Evolutionary conservation across 2,113 vertebrate genomes (phyloP), one percentile per base, ranked within the genome.

Genomic region (Psilopsiagon aurifrons): DNA sequence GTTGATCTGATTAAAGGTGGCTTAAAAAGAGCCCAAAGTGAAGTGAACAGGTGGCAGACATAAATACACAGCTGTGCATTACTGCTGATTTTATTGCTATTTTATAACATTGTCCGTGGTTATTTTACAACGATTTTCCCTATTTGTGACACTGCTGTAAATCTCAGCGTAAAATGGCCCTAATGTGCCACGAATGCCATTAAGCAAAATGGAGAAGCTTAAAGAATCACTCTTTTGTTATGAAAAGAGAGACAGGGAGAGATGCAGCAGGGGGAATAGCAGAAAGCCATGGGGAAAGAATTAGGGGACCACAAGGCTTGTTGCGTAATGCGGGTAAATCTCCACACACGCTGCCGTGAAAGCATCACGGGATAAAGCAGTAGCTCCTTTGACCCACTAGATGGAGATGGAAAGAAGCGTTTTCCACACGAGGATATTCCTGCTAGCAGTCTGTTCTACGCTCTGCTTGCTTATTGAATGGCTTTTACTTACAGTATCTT

Each of bases 391-490:
- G n/a, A 52, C 75, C 98, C 98, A 97, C 97, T 94, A 98, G 98
- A 96, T 98, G 98, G 98, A 97, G 91, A 92, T 87, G 91, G 93
- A 49, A 95, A 97, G 94, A 97, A 97, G 79, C 89, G 11, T 95
- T 96, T 97, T 95, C 69, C 81, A 13, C 54, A 3, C 4, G 8
- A 4, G 17, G 64, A 8, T 60, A 28, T 86, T 90, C 47, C 43
- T 63, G 51, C 55, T 62, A 60, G 78, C 83, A 92, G 73, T 62
- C 91, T 89, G 54, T 86, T 87, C 13, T 12, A 19, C 44, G 3
- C 85, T 90, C 84, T 62, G 57, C 69, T 86, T 76, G 82, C 66
- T 80, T 88, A 90, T 60, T 91, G 92, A 90, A 67, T 88, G 79
- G 81, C 81, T 96, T 96, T 96, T 94, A 95, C 95, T 95, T 94